Conservation (phyloP, 1,140 invertebrate genomes). For the Vollenhovia emeryi region DNA sequence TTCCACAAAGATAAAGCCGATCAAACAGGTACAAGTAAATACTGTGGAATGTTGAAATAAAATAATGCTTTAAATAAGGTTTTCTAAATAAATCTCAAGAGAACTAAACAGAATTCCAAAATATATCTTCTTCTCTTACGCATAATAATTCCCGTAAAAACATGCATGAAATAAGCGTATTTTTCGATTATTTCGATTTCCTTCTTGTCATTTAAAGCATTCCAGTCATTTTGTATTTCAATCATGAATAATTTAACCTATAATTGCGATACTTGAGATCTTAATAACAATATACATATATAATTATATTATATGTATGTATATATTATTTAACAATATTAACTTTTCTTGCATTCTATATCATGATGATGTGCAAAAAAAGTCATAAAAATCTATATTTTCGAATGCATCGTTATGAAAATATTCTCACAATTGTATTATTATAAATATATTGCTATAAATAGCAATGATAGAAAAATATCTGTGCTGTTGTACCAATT, state of each 20-base stretch:
- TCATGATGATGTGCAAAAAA: neutral
- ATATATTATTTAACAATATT: neutral
- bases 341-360: neutral
- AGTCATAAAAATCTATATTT: neutral
- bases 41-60: neutral
- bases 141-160: neutral
- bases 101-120: neutral
- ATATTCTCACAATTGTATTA: neutral
- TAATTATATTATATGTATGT: neutral
- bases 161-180: neutral
- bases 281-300: too few species aligned
- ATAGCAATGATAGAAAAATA: neutral
- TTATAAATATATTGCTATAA: neutral
- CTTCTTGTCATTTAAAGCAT: neutral
- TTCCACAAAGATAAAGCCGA: neutral
- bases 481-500: neutral
- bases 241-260: neutral
- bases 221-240: neutral
- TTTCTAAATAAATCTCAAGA: neutral
- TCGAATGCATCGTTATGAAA: neutral
- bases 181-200: constrained; percentile 17
- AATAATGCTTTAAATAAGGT: neutral
- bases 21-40: neutral
- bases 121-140: constrained; percentile 11
- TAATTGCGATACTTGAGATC: neutral